These are phyloP conservation scores for Philaenus spumarius DNA, from an alignment of 1,140 invertebrate species.

Conservation along the genomic window DNA sequence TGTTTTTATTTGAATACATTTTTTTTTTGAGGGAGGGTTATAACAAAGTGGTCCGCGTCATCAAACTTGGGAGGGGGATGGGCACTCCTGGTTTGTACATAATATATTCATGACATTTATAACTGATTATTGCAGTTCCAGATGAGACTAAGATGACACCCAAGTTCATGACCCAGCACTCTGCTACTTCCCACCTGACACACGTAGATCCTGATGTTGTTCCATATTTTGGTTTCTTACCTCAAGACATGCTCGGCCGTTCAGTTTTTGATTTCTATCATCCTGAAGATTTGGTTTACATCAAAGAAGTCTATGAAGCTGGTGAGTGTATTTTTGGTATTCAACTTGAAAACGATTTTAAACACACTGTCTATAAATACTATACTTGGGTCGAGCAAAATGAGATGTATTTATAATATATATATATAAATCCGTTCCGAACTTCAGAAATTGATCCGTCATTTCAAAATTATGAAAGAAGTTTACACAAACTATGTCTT, in stretches of 20 bases:
- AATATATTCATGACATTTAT: too few species aligned
- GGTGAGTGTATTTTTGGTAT: conserved; percentile 55
- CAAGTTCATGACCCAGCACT: conserved; percentile 70
- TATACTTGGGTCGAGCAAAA: too few species aligned
- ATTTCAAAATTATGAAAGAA: too few species aligned
- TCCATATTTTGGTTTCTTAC: conserved; percentile 76
- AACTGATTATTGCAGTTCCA: conserved; percentile 46
- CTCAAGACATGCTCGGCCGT: conserved; percentile 77
- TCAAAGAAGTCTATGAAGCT: conserved; percentile 78
- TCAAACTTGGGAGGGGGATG: background rate
- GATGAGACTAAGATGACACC: conserved; percentile 49
- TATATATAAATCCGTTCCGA: too few species aligned
- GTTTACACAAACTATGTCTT: too few species aligned
- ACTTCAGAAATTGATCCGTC: too few species aligned
- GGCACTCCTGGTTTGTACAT: too few species aligned
- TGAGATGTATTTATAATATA: too few species aligned
- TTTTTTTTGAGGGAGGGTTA: background rate
- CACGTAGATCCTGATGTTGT: conserved; percentile 72
- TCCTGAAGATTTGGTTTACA: conserved; percentile 69
- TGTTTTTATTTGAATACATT: too few species aligned
- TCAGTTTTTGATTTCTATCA: conserved; percentile 84
- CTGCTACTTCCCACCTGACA: conserved; percentile 61
- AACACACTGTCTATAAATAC: too few species aligned
- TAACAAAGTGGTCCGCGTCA: background rate
- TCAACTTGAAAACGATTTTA: too few species aligned